Evolutionary conservation across 2,113 vertebrate species (phyloP).

Genomic region (Seriola rivoliana): DNA sequence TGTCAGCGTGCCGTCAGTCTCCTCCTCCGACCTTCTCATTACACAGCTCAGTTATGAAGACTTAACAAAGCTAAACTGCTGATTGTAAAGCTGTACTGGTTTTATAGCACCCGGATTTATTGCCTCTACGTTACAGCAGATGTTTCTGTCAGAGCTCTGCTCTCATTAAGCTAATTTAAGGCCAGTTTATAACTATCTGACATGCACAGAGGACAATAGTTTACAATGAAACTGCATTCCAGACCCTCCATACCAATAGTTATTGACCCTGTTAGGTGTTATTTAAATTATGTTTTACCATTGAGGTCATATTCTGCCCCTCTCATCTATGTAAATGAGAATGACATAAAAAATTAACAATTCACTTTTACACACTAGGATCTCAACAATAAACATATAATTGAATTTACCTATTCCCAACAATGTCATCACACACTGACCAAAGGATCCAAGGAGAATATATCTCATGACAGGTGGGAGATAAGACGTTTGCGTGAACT

Average conservation of each 20-base stretch:
- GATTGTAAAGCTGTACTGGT: not conserved
- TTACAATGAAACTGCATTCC: conserved; percentile 10
- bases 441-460: too few relatives aligned
- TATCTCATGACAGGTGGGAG: too few relatives aligned
- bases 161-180: conserved; percentile 5
- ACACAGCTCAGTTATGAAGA: conserved; percentile 12
- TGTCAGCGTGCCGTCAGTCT: conserved; percentile 42
- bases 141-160: not conserved
- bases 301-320: not conserved
- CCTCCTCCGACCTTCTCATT: conserved; percentile 31
- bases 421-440: too few relatives aligned
- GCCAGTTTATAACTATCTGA: not conserved
- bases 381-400: too few relatives aligned
- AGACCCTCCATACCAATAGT: not conserved
- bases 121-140: not conserved
- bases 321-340: too few relatives aligned
- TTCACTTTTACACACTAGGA: too few relatives aligned
- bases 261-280: not conserved
- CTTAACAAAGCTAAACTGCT: not conserved
- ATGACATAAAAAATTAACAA: too few relatives aligned
- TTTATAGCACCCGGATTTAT: conserved; percentile 10
- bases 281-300: not conserved
- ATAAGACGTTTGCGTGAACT: too few relatives aligned
- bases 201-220: not conserved
- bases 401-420: too few relatives aligned